These are phyloP conservation scores for Ceyx cyanopectus DNA, from an alignment of 2,113 vertebrate species.

Conservation along the genomic window DNA sequence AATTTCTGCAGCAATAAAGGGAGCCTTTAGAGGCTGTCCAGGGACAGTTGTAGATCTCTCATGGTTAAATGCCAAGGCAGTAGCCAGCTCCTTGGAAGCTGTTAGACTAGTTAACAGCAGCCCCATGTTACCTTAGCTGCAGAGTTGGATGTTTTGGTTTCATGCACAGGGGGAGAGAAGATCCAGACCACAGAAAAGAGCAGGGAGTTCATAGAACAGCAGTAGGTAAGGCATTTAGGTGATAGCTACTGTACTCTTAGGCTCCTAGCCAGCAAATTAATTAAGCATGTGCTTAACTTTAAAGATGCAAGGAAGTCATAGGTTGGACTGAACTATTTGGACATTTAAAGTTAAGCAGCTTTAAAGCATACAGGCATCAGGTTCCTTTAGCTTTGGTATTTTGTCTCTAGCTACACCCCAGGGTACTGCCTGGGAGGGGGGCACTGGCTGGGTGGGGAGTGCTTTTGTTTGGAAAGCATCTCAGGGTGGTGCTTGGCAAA, in stretches of 20 bases:
- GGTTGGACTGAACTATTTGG: neutral
- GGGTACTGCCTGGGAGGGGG: neutral
- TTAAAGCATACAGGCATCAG: slow-evolving; percentile 3
- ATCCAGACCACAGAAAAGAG: slow-evolving; percentile 48
- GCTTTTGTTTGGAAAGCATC: neutral
- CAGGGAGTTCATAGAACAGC: slow-evolving; percentile 14
- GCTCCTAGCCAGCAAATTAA: slow-evolving; percentile 44
- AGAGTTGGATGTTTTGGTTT: slow-evolving; percentile 17
- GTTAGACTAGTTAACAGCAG: neutral
- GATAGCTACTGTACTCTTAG: slow-evolving; percentile 36
- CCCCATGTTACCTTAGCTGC: neutral
- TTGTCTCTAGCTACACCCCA: neutral
- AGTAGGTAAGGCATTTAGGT: slow-evolving; percentile 18
- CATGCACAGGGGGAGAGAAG: neutral
- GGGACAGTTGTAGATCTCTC: neutral
- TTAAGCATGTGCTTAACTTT: slow-evolving; percentile 40
- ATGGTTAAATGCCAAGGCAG: neutral
- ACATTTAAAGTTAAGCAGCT: slow-evolving; percentile 16
- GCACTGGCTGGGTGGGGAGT: neutral
- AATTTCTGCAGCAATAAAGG: slow-evolving; percentile 11
- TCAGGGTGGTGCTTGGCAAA: neutral
- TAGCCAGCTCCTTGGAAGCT: neutral
- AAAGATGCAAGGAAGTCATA: neutral
- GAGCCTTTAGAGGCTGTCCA: neutral
- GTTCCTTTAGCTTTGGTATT: neutral